Percentiles rank a stretch among this genome's conserved stretches.
Conservation (phyloP, 2,888 invertebrate species). For the Geophilus truncorum region DNA sequence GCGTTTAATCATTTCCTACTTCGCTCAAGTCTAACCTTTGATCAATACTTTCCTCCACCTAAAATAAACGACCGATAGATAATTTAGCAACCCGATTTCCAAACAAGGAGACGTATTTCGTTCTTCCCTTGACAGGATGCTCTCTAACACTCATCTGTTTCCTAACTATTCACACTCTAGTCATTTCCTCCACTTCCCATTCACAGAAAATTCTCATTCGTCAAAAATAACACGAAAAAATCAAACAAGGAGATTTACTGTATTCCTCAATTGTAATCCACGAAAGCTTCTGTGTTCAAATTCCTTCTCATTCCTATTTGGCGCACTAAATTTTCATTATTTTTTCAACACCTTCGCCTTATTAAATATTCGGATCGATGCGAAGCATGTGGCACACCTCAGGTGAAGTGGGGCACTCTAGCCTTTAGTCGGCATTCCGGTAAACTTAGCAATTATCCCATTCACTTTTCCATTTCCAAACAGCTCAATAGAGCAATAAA, state of each 20-base stretch:
- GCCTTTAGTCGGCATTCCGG: constrained; percentile 11
- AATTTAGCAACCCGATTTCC: no score
- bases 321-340: neutral
- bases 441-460: constrained; percentile 6
- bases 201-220: no score
- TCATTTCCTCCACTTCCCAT: neutral
- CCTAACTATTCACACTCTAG: neutral
- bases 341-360: neutral
- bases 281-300: no score
- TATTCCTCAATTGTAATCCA: no score
- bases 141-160: neutral
- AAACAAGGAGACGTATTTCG: neutral
- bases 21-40: no score
- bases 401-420: neutral
- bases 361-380: constrained; percentile 6
- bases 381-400: neutral
- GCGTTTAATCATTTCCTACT: no score
- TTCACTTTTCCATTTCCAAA: constrained; percentile 6
- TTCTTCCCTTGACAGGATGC: neutral
- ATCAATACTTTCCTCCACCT: no score
- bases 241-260: no score
- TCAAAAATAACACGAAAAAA: no score
- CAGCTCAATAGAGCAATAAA: constrained; percentile 21
- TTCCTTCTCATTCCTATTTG: neutral
- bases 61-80: no score